Conservation (phyloP, 2,797 vertebrate species). For the Protosalanx chinensis region DNA sequence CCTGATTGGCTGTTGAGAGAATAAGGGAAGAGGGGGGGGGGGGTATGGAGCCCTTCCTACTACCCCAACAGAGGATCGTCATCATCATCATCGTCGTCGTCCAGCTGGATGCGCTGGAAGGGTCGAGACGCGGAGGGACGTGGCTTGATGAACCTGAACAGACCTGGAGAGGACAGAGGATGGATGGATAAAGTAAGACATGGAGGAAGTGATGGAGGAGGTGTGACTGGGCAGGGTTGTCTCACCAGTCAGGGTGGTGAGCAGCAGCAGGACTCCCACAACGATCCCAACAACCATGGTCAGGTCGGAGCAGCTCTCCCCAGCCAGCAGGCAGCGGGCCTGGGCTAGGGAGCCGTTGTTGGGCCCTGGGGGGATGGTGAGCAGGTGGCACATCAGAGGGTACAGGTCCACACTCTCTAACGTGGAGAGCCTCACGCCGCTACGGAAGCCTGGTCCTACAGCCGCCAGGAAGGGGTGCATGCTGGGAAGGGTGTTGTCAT, state of each 20-base stretch:
- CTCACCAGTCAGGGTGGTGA: slow-evolving; percentile 70
- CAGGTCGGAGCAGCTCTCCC: slow-evolving; percentile 74
- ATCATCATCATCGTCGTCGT: slow-evolving; percentile 77
- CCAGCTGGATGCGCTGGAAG: slow-evolving; percentile 80
- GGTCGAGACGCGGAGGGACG: slow-evolving; percentile 34
- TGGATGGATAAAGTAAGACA: background rate
- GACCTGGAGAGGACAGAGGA: slow-evolving; percentile 39
- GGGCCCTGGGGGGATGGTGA: slow-evolving; percentile 74
- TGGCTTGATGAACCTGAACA: slow-evolving; percentile 69
- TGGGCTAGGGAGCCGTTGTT: slow-evolving; percentile 85
- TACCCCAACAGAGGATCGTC: slow-evolving; percentile 79
- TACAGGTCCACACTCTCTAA: slow-evolving; percentile 88
- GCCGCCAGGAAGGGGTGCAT: slow-evolving; percentile 96
- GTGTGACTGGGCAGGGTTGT: slow-evolving; percentile 28
- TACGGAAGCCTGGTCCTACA: slow-evolving; percentile 82
- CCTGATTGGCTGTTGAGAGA: background rate
- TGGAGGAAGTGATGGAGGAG: background rate
- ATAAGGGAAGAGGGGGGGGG: too few relatives aligned
- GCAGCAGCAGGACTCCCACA: slow-evolving; percentile 75
- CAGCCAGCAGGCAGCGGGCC: slow-evolving; percentile 75
- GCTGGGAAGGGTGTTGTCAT: slow-evolving; percentile 85
- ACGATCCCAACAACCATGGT: slow-evolving; percentile 76
- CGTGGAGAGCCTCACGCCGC: slow-evolving; percentile 60
- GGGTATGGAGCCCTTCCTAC: background rate
- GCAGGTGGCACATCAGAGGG: slow-evolving; percentile 91